phyloP scores from a whole-genome alignment of 2,113 vertebrate species.

The Leptodactylus fuscus region DNA sequence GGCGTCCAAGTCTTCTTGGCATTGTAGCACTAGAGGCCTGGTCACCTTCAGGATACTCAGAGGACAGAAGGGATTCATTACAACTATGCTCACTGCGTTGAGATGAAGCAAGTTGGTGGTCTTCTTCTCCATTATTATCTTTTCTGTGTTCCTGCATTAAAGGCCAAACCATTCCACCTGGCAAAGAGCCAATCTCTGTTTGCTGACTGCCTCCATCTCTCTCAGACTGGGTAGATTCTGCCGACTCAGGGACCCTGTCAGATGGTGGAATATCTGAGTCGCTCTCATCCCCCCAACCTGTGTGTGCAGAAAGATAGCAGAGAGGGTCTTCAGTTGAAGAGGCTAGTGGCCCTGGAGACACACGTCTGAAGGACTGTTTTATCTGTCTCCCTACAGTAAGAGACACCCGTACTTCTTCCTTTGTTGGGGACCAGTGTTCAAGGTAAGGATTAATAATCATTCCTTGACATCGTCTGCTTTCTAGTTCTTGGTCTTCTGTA shows the following conservation, averaged over 20 bases:
- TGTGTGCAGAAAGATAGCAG: constrained; percentile 57
- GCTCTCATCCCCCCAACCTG: constrained; percentile 58
- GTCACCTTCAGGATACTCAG: constrained; percentile 56
- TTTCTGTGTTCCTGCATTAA: constrained; percentile 53
- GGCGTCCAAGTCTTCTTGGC: constrained; percentile 54
- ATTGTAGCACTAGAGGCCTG: constrained; percentile 57
- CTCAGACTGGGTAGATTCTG: constrained; percentile 56
- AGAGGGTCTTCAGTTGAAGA: constrained; percentile 59
- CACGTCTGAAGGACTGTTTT: constrained; percentile 56
- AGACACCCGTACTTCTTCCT: constrained; percentile 54
- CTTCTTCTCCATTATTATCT: constrained; percentile 50
- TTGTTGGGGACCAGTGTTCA: constrained; percentile 57
- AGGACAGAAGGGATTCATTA: constrained; percentile 55
- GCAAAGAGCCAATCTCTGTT: constrained; percentile 53
- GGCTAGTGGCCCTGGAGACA: constrained; percentile 53
- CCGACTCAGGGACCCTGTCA: constrained; percentile 54
- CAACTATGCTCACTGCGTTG: constrained; percentile 59
- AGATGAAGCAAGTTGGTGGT: constrained; percentile 55
- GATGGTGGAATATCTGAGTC: constrained; percentile 57
- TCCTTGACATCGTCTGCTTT: constrained; percentile 55
- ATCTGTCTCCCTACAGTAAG: constrained; percentile 56
- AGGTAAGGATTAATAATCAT: constrained; percentile 57
- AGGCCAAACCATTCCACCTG: constrained; percentile 55
- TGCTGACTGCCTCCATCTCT: constrained; percentile 58
- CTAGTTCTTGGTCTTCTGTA: constrained; percentile 57